Percentiles rank a stretch among this genome's conserved stretches.
phyloP scores from a whole-genome alignment of 2,113 vertebrate genomes.

The Anser cygnoides region DNA sequence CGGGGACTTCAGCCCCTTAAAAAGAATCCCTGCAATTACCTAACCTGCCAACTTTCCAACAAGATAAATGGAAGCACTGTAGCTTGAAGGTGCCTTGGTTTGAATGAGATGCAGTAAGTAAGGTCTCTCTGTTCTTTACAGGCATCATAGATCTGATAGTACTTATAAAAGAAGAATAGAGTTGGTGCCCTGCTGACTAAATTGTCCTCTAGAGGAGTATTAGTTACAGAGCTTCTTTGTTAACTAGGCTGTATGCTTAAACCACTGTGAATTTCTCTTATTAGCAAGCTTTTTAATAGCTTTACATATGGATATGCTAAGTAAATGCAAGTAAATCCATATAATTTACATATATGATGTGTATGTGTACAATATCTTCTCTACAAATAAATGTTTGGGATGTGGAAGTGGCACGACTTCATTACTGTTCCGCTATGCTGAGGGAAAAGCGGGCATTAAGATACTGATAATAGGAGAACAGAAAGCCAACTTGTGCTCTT shows the following conservation, averaged over 20 bases:
- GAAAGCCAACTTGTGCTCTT: slow-evolving; percentile 9
- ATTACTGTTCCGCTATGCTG: slow-evolving; percentile 18
- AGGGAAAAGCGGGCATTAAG: slow-evolving; percentile 50
- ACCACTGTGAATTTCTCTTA: slow-evolving; percentile 73
- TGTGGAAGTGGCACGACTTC: slow-evolving; percentile 47
- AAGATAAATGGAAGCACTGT: slow-evolving; percentile 72
- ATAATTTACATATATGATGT: slow-evolving; percentile 62
- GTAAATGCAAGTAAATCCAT: slow-evolving; percentile 49
- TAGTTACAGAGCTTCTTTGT: slow-evolving; percentile 80
- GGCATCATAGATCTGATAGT: slow-evolving; percentile 74
- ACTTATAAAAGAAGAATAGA: slow-evolving; percentile 77
- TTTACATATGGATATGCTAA: slow-evolving; percentile 44
- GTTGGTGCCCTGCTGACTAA: slow-evolving; percentile 80
- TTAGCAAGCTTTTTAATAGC: slow-evolving; percentile 69
- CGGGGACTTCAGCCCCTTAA: slow-evolving; percentile 48
- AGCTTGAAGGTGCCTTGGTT: slow-evolving; percentile 77
- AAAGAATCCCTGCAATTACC: slow-evolving; percentile 65
- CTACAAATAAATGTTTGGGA: slow-evolving; percentile 22
- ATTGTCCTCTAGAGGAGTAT: slow-evolving; percentile 80
- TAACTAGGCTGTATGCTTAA: slow-evolving; percentile 77
- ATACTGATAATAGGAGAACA: slow-evolving; percentile 58
- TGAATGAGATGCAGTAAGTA: slow-evolving; percentile 68
- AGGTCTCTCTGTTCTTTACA: slow-evolving; percentile 71
- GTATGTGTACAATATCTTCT: background rate
- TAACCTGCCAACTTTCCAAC: slow-evolving; percentile 62